phyloP scores from a whole-genome alignment of 2,888 invertebrate species.

The Polydrusus tereticollis region DNA sequence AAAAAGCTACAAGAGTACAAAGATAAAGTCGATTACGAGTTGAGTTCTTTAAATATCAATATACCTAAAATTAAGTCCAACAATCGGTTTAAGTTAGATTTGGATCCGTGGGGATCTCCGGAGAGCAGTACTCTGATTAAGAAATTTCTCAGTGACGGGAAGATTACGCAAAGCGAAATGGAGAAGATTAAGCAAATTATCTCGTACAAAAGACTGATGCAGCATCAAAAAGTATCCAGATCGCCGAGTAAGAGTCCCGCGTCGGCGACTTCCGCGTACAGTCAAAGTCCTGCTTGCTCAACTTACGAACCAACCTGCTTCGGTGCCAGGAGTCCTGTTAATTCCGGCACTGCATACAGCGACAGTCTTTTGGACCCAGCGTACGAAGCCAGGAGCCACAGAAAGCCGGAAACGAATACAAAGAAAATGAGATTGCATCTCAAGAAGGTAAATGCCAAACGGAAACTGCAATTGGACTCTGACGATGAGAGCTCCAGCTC shows the following conservation, averaged over 20 bases:
- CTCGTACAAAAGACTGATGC: conserved; percentile 56
- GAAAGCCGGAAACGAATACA: conserved; percentile 31
- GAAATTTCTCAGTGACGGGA: conserved; percentile 57
- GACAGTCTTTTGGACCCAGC: conserved; percentile 23
- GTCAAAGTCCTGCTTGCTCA: not conserved
- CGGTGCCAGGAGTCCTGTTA: not conserved
- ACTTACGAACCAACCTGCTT: not conserved
- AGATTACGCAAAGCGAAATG: conserved; percentile 57
- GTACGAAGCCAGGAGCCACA: conserved; percentile 51
- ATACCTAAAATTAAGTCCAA: conserved; percentile 54
- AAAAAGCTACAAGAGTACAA: conserved; percentile 58
- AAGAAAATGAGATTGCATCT: conserved; percentile 54
- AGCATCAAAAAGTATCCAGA: conserved; percentile 41
- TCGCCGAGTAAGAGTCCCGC: conserved; percentile 38
- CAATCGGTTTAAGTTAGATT: not conserved
- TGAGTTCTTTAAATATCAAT: conserved; percentile 59
- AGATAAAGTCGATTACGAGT: conserved; percentile 59
- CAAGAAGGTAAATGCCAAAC: conserved; percentile 53
- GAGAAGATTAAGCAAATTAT: conserved; percentile 58
- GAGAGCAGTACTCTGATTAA: conserved; percentile 53
- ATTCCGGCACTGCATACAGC: not conserved
- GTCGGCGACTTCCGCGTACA: not conserved
- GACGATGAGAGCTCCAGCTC: conserved; percentile 43
- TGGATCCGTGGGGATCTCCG: conserved; percentile 11
- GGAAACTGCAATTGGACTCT: conserved; percentile 51